phyloP scores from a whole-genome alignment of 2,113 vertebrate genomes.

The Hippocampus comes region DNA sequence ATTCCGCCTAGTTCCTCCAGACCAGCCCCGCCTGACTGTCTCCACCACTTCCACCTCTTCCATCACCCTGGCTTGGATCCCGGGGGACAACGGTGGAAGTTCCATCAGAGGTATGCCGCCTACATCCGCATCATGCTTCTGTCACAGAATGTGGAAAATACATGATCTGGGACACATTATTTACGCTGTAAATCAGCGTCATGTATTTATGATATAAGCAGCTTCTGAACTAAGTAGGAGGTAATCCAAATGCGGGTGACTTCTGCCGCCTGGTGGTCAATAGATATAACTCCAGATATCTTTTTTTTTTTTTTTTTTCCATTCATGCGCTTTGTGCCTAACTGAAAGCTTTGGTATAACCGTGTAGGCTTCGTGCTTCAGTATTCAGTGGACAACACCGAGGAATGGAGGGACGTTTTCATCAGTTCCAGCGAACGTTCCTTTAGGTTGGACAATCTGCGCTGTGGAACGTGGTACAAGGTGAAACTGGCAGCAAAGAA shows the following conservation, averaged over 20 bases:
- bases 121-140: background rate
- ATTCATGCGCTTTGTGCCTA: background rate
- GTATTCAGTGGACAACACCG: constrained; percentile 97
- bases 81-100: constrained; percentile 93
- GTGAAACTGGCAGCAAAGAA: constrained; percentile 98
- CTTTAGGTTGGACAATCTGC: constrained; percentile 94
- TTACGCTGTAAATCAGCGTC: constrained; percentile 2
- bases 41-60: constrained; percentile 95
- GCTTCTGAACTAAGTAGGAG: constrained; percentile 9
- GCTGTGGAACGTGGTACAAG: constrained; percentile 99
- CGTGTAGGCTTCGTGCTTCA: constrained; percentile 92
- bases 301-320: background rate
- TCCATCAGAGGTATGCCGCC: constrained; percentile 71
- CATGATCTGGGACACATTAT: background rate
- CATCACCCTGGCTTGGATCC: constrained; percentile 96
- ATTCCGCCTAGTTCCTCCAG: constrained; percentile 82
- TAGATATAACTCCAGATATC: constrained; percentile 12
- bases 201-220: constrained; percentile 11
- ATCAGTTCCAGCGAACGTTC: constrained; percentile 93
- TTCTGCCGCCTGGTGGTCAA: constrained; percentile 58
- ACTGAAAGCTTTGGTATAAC: constrained; percentile 17
- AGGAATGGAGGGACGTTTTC: constrained; percentile 96
- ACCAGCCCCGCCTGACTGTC: constrained; percentile 94
- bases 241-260: constrained; percentile 8
- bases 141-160: background rate